Percentiles rank a stretch among this genome's conserved stretches.
Conservation (phyloP, 2,113 vertebrate genomes). For the Gasterosteus nipponicus region DNA sequence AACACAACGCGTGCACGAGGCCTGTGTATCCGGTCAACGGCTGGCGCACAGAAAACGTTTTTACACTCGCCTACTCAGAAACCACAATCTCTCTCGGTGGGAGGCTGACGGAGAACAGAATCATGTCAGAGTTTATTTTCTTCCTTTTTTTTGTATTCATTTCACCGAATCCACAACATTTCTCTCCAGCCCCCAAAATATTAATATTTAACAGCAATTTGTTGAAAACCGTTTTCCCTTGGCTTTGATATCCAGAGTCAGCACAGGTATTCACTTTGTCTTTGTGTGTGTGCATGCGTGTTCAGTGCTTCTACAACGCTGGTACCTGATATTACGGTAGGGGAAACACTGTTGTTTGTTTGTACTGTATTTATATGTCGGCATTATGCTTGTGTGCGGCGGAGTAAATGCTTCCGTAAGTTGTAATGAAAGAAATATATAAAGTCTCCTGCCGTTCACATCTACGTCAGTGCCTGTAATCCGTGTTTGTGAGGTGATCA, state of each 20-base stretch:
- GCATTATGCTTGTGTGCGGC: not conserved
- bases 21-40: not conserved
- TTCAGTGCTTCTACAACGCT: not conserved
- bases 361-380: not conserved
- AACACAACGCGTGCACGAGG: not conserved
- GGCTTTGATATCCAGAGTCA: slow-evolving; percentile 7
- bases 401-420: not conserved
- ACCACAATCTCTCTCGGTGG: slow-evolving; percentile 1
- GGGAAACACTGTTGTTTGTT: too few relatives aligned
- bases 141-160: not conserved
- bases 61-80: slow-evolving; percentile 13
- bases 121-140: slow-evolving; percentile 3
- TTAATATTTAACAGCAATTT: slow-evolving; percentile 8
- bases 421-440: not conserved
- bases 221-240: slow-evolving; percentile 10
- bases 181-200: not conserved
- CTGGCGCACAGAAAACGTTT: not conserved
- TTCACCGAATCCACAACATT: slow-evolving; percentile 18
- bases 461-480: slow-evolving; percentile 14
- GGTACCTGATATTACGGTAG: too few relatives aligned
- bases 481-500: slow-evolving; percentile 23
- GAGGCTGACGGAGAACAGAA: slow-evolving; percentile 7
- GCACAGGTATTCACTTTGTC: not conserved
- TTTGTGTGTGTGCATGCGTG: not conserved
- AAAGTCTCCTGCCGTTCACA: not conserved